Evolutionary conservation across 1,140 invertebrate genomes (phyloP).

Genomic region (Goniozus legneri): DNA sequence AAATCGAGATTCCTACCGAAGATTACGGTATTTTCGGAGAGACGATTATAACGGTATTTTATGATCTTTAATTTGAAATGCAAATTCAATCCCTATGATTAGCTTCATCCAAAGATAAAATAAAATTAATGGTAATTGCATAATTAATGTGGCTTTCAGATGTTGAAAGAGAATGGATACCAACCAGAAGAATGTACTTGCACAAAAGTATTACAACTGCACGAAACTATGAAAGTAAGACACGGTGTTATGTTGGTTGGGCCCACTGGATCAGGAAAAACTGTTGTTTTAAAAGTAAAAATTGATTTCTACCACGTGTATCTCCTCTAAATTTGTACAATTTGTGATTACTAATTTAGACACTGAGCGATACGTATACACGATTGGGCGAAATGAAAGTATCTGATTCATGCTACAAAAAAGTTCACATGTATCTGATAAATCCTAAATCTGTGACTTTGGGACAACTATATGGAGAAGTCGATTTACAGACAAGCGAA

Average conservation of each 20-base stretch:
- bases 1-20: slow-evolving; percentile 70
- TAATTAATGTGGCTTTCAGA: slow-evolving; percentile 20
- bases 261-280: slow-evolving; percentile 80
- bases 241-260: slow-evolving; percentile 94
- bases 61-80: background rate
- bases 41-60: slow-evolving; percentile 51
- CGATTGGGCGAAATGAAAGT: slow-evolving; percentile 59
- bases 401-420: slow-evolving; percentile 57
- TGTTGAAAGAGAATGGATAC: slow-evolving; percentile 56
- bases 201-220: slow-evolving; percentile 78
- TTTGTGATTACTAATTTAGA: slow-evolving; percentile 42
- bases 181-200: slow-evolving; percentile 66
- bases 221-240: slow-evolving; percentile 88
- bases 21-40: slow-evolving; percentile 73
- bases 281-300: slow-evolving; percentile 56
- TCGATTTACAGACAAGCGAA: slow-evolving; percentile 79
- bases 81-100: no score
- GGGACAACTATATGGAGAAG: slow-evolving; percentile 85
- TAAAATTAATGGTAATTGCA: slow-evolving; percentile 1
- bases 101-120: background rate
- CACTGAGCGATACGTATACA: slow-evolving; percentile 64
- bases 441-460: slow-evolving; percentile 89
- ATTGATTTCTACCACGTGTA: background rate
- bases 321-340: background rate
- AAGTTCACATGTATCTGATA: slow-evolving; percentile 67